phyloP scores from a whole-genome alignment of 2,797 vertebrate species.

The Phalanger gymnotis region DNA sequence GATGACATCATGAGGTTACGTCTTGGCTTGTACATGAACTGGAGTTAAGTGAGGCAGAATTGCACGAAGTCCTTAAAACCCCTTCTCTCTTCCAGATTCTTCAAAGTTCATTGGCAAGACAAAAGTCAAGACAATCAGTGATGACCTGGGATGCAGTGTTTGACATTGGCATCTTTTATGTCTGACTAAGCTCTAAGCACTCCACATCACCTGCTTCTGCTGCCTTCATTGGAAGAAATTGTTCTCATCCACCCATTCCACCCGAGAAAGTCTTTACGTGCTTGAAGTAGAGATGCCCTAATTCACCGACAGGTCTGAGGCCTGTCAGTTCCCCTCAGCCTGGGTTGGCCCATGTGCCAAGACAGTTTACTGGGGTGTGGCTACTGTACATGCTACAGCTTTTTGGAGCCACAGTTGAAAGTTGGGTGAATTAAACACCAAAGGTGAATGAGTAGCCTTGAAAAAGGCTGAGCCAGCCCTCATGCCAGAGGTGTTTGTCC shows the following conservation, averaged over 20 bases:
- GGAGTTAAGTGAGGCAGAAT: neutral
- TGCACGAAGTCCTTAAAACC: neutral
- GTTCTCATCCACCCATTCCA: neutral
- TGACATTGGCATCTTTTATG: neutral
- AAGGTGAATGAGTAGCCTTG: neutral
- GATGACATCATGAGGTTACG: neutral
- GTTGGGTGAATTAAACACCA: neutral
- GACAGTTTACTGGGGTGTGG: neutral
- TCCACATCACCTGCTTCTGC: neutral
- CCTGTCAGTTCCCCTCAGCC: neutral
- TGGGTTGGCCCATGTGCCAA: neutral
- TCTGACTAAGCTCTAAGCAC: neutral
- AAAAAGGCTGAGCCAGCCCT: too few species aligned
- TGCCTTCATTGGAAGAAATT: neutral
- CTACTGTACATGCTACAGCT: too few species aligned
- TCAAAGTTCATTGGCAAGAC: neutral
- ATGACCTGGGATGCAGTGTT: neutral
- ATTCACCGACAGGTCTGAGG: neutral
- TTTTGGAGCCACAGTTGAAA: neutral
- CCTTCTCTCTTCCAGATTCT: neutral
- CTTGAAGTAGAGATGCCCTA: neutral
- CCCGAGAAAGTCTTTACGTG: neutral
- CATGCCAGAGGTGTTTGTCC: neutral
- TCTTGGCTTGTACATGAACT: neutral
- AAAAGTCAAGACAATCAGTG: neutral